Evolutionary conservation across 2,113 vertebrate genomes (phyloP), one percentile per base, ranked within the genome.

Genomic region (Python bivittatus): DNA sequence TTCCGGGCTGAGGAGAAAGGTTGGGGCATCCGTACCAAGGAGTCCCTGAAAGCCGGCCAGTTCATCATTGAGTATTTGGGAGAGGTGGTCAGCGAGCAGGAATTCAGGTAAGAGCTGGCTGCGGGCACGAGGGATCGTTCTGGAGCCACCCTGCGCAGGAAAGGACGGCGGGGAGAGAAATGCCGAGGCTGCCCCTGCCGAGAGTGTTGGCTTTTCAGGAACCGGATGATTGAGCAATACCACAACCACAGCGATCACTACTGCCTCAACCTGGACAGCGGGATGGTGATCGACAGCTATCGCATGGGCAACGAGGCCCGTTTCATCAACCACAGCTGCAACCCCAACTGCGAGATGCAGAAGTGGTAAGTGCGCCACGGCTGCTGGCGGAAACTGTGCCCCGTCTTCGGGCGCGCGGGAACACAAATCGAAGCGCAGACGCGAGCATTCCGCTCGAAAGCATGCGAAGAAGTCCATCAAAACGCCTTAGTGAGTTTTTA

Each of bases 271-370:
- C 97, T 99, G 95, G 99, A 99, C 96, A 99, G 99, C 0, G 99
- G 99, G 38, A 99, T 99, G 99, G 99, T 99, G 96, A 99, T 99
- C 79, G 99, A 99, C 97, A 99, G 99, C 97, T 99, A 99, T 61
- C 98, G 99, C 57, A 99, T 99, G 99, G 99, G 99, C 96, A 99
- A 99, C 56, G 99, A 99, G 96, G 99, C 99, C 2, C 98, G 99
- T 25, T 99, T 99, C 96, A 99, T 99, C 97, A 99, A 99, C 98
- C 99, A 99, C 97, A 99, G 99, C 98, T 99, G 99, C 93, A 98
- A 99, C 86, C 99, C 99, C 91, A 99, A 99, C 98, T 99, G 99
- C 53, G 99, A 99, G 97, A 99, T 99, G 99, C 99, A 99, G 97
- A 99, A 99, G 97, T 99, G 99, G 99, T 99, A 97, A 98, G 99